Conservation (phyloP, 2,113 vertebrate species). For the Periophthalmodon schlosseri region DNA sequence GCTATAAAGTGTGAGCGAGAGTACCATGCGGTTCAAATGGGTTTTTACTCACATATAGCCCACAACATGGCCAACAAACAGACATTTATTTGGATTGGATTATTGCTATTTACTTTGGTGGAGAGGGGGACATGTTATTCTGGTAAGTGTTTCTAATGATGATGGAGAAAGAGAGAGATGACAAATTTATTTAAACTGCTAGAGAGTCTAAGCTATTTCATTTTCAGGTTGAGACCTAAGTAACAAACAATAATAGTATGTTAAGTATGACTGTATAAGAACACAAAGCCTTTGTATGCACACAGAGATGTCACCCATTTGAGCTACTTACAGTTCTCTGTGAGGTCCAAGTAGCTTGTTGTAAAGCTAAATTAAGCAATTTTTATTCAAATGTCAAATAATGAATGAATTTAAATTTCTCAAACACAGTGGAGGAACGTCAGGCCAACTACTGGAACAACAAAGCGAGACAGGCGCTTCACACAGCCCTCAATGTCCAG, state of each 20-base stretch:
- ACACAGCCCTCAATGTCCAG: slow-evolving; percentile 63
- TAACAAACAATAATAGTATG: background rate
- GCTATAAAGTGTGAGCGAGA: slow-evolving; percentile 43
- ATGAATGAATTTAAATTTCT: slow-evolving; percentile 1
- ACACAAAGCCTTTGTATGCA: background rate
- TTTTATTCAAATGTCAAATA: background rate
- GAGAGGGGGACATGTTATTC: slow-evolving; percentile 28
- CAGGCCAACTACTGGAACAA: slow-evolving; percentile 77
- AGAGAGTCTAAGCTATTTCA: background rate
- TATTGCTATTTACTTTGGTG: slow-evolving; percentile 59
- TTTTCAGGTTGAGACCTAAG: background rate
- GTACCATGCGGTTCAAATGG: background rate
- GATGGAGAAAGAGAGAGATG: background rate
- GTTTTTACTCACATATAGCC: background rate
- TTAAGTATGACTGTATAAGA: background rate
- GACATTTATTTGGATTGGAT: slow-evolving; percentile 39
- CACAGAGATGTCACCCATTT: background rate
- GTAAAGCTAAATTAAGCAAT: background rate
- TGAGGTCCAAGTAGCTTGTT: background rate
- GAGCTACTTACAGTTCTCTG: background rate
- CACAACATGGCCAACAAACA: slow-evolving; percentile 57
- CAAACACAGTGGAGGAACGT: slow-evolving; percentile 66
- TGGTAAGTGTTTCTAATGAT: slow-evolving; percentile 61
- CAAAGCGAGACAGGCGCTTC: slow-evolving; percentile 67
- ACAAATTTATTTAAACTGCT: background rate